Evolutionary conservation across 2,888 invertebrate species (phyloP).

Genomic region (Palloptera scutellata): DNA sequence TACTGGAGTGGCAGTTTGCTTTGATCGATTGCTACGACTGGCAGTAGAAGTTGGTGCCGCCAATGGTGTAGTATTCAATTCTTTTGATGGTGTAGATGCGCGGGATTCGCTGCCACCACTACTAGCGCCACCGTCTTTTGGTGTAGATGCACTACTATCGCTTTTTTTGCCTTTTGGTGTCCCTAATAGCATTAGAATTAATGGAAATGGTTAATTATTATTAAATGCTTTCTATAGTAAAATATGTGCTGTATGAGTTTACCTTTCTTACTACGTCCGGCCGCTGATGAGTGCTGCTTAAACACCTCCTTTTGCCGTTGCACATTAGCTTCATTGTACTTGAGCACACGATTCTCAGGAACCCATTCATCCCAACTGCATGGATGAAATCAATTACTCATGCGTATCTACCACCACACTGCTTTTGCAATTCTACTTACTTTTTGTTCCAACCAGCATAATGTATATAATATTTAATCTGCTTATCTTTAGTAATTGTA

Average conservation of each 20-base stretch:
- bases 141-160: conserved; percentile 43
- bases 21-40: conserved; percentile 38
- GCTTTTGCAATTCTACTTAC: conserved; percentile 66
- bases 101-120: conserved; percentile 65
- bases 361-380: conserved; percentile 92
- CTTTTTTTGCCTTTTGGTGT: conserved; percentile 60
- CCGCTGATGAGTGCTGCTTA: conserved; percentile 79
- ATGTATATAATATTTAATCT: conserved; percentile 90
- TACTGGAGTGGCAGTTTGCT: conserved; percentile 40
- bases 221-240: neutral
- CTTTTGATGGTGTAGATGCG: conserved; percentile 72
- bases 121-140: conserved; percentile 45
- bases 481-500: conserved; percentile 83
- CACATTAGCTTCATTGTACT: conserved; percentile 88
- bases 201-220: neutral
- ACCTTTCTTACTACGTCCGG: conserved; percentile 74
- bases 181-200: conserved; percentile 43
- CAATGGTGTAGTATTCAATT: conserved; percentile 61
- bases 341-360: conserved; percentile 87
- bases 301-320: conserved; percentile 88
- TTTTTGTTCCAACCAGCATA: conserved; percentile 99
- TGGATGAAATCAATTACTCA: neutral
- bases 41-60: conserved; percentile 39
- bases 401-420: neutral
- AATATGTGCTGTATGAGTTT: conserved; percentile 30